A percentile compares a stretch with the other conserved stretches of the same genome.
Evolutionary conservation across 2,113 vertebrate species (phyloP).

Genomic region (Delphinus delphis): DNA sequence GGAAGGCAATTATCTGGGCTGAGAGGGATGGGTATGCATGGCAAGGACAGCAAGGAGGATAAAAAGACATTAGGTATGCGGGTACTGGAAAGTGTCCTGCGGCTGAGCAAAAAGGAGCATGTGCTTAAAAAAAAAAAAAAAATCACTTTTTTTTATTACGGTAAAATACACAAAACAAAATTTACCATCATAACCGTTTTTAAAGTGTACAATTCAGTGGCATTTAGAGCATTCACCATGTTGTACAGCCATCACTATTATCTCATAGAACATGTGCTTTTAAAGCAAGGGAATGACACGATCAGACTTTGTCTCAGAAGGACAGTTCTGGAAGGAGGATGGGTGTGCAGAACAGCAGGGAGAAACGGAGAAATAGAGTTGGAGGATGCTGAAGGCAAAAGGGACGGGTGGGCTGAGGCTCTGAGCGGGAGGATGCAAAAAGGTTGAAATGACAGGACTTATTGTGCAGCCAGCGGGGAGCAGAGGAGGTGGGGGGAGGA

Average conservation of each 20-base stretch:
- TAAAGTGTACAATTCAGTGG: neutral
- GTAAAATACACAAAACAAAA: neutral
- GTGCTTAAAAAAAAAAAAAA: neutral
- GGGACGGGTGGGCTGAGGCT: neutral
- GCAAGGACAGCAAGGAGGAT: neutral
- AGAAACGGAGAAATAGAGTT: neutral
- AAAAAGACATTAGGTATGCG: too few species aligned
- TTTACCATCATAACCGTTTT: too few species aligned
- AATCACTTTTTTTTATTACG: neutral
- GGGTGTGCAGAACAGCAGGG: too few species aligned
- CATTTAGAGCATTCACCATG: neutral
- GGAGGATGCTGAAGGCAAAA: neutral
- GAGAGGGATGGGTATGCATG: neutral
- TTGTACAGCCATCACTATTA: fast-evolving
- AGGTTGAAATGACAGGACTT: neutral
- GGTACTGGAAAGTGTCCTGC: neutral
- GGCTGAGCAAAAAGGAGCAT: neutral
- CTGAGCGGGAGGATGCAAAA: neutral
- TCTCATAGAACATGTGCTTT: neutral
- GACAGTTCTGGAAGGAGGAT: neutral
- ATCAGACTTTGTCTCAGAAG: neutral
- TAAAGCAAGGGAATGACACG: neutral
- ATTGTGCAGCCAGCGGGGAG: neutral
- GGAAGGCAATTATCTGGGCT: neutral
- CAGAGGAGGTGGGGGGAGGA: too few species aligned